Evolutionary conservation across 2,113 vertebrate species (phyloP).

Genomic region (Catharus minimus): DNA sequence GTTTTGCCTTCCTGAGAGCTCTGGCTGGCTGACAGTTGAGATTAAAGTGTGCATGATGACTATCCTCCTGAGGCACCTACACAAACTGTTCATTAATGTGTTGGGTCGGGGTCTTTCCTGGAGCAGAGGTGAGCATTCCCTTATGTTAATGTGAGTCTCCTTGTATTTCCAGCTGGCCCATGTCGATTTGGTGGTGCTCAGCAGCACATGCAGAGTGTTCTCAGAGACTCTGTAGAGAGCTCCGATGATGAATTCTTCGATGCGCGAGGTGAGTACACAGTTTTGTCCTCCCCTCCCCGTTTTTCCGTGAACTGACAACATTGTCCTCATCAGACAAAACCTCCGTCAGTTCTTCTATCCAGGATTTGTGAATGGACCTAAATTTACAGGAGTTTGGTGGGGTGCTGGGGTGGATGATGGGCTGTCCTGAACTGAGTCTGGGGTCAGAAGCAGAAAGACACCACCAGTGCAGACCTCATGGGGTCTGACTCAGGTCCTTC

Average conservation of each 20-base stretch:
- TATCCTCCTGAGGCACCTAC: neutral
- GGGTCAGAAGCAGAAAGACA: neutral
- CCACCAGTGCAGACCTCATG: neutral
- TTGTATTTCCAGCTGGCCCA: slow-evolving; percentile 72
- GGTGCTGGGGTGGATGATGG: neutral
- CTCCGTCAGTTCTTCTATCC: neutral
- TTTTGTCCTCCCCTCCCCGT: neutral
- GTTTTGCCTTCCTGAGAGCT: neutral
- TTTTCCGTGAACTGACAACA: neutral
- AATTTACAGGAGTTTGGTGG: neutral
- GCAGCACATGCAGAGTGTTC: slow-evolving; percentile 88
- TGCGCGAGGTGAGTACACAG: slow-evolving; percentile 85
- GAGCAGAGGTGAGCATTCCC: neutral
- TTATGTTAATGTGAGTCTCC: neutral
- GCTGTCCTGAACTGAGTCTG: neutral
- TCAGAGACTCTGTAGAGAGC: slow-evolving; percentile 92
- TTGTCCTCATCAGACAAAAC: neutral
- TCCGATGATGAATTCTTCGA: slow-evolving; percentile 98
- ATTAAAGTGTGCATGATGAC: rapidly evolving
- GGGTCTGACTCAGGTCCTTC: neutral
- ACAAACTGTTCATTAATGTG: neutral
- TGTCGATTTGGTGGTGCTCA: slow-evolving; percentile 79
- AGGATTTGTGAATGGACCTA: neutral
- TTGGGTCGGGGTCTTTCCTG: neutral
- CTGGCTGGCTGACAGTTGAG: neutral